These are phyloP conservation scores for Antheraea mylitta DNA, from an alignment of 1,140 invertebrate genomes.

Conservation along the genomic window DNA sequence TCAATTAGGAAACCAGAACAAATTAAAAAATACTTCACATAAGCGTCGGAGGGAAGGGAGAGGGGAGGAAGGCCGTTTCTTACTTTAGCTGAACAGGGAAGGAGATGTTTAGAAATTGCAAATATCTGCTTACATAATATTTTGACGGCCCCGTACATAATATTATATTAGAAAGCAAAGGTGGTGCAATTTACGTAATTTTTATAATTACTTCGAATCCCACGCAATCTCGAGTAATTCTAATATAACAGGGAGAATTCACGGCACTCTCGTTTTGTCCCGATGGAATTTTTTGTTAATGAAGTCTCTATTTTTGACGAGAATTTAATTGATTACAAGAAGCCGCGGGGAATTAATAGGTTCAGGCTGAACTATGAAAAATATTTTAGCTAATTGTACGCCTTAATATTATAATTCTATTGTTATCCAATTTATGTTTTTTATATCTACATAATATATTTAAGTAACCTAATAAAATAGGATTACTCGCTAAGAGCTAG, in stretches of 20 bases:
- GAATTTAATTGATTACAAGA: constrained; percentile 34
- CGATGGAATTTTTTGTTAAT: constrained; percentile 30
- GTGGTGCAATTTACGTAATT: neutral
- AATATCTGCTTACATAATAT: too few species aligned
- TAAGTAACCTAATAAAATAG: too few species aligned
- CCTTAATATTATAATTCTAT: neutral
- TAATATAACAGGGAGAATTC: constrained; percentile 33
- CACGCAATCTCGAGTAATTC: constrained; percentile 34
- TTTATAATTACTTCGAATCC: constrained; percentile 33
- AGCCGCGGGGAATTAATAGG: constrained; percentile 8
- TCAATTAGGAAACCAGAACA: too few species aligned
- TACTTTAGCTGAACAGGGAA: neutral
- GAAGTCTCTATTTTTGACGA: constrained; percentile 30
- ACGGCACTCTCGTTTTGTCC: constrained; percentile 19
- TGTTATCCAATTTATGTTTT: neutral
- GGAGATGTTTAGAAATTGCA: too few species aligned
- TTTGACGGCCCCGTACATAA: neutral
- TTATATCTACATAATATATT: neutral
- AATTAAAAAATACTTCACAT: too few species aligned
- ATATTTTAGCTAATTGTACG: neutral
- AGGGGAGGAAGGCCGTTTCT: neutral
- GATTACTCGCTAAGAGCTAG: too few species aligned
- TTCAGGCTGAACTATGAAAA: neutral
- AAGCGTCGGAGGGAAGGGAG: too few species aligned
- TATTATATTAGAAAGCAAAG: neutral